Conservation (phyloP, 2,888 invertebrate species). For the Drosophila mettleri region DNA sequence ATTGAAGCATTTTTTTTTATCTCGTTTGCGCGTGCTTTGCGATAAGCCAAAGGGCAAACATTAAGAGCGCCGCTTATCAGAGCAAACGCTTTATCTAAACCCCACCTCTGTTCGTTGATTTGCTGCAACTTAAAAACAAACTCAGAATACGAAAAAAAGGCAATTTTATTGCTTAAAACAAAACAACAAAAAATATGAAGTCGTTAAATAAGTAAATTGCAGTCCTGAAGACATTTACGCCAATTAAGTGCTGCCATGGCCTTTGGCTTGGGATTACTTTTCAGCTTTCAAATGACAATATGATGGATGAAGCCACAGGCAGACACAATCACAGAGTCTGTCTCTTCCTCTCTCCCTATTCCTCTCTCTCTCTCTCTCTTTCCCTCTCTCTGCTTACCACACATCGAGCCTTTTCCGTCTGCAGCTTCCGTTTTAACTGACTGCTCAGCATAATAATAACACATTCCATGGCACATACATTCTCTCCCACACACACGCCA, state of each 20-base stretch:
- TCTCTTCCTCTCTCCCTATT: not conserved
- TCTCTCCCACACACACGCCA: slow-evolving; percentile 6
- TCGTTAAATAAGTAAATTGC: slow-evolving; percentile 29
- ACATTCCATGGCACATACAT: slow-evolving; percentile 28
- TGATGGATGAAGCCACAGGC: slow-evolving; percentile 35
- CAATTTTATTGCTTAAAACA: slow-evolving; percentile 12
- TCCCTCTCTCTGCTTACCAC: not conserved
- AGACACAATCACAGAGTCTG: not conserved
- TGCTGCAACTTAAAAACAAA: not conserved
- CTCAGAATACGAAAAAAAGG: not conserved
- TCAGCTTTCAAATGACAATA: slow-evolving; percentile 28
- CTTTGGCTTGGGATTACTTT: slow-evolving; percentile 10
- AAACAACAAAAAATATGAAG: slow-evolving; percentile 2
- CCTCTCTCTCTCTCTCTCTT: not conserved
- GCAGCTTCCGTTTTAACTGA: slow-evolving; percentile 42
- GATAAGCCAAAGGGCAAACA: slow-evolving; percentile 32
- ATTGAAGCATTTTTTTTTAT: slow-evolving; percentile 24
- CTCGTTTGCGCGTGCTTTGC: slow-evolving; percentile 10
- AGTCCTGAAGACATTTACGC: slow-evolving; percentile 14
- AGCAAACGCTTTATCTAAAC: slow-evolving; percentile 26
- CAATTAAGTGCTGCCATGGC: slow-evolving; percentile 33
- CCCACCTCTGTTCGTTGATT: slow-evolving; percentile 4
- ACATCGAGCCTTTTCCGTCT: slow-evolving; percentile 17
- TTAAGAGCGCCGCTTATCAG: slow-evolving; percentile 19
- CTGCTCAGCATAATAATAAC: slow-evolving; percentile 35